Evolutionary conservation across 2,113 vertebrate species (phyloP).

Genomic region (Mastomys coucha): DNA sequence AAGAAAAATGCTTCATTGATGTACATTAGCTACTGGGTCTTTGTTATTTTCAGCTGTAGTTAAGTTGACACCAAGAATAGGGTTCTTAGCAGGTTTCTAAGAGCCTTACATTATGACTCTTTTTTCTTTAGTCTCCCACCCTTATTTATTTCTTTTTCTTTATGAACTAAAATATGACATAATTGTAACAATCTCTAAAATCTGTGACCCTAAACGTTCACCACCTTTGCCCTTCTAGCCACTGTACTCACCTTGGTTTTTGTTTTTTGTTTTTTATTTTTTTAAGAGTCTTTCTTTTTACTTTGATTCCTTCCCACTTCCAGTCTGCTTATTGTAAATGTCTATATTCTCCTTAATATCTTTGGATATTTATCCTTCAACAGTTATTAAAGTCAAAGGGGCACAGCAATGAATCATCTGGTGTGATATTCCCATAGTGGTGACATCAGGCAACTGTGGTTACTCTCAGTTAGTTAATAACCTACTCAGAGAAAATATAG

Average conservation of each 20-base stretch:
- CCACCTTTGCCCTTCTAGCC: not conserved
- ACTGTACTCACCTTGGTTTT: not conserved
- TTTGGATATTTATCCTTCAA: not conserved
- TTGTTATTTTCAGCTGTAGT: not conserved
- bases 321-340: not conserved
- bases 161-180: not conserved
- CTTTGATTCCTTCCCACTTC: not conserved
- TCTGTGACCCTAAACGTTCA: not conserved
- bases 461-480: not conserved
- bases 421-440: not conserved
- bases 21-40: not conserved
- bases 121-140: not conserved
- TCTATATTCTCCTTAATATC: not conserved
- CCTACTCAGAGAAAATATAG: not conserved
- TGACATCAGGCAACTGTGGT: not conserved
- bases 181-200: not conserved
- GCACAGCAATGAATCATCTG: not conserved
- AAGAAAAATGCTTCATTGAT: not conserved
- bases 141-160: not conserved
- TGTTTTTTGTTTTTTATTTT: not conserved
- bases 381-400: not conserved
- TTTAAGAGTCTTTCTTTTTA: not conserved
- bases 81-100: not conserved
- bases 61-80: not conserved
- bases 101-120: not conserved